Base-by-base conservation (phyloP, 2,888 invertebrate genomes). In the Hemaris fuciformis region DNA sequence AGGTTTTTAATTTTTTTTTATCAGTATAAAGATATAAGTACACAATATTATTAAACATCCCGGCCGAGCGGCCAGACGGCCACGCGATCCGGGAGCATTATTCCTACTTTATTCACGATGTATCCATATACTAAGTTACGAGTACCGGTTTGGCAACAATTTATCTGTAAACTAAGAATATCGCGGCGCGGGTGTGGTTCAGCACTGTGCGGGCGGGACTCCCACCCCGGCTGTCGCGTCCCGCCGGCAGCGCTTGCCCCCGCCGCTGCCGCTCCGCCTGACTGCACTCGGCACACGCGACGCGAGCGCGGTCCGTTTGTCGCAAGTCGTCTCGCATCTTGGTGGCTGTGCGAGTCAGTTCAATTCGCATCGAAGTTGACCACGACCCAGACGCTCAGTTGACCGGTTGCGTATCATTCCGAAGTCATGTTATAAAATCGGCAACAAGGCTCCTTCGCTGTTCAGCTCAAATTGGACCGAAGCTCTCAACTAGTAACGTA, bases 101-200 rank as follows among this genome's bases (percentile, higher is more conserved):
- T 74, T 79, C 73, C 88, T 90, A 89, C 84, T 75, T 87, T 89
- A 87, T 80, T 82, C 84, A 85, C 82, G 80, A 88, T 80, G 84
- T 89, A 88, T 84, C 84, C 84, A 88, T 85, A 84, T 88, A 84
- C 84, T 89, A 85, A 86, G 88, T 91, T 87, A 88, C 87, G 85
- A 84, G 80, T 88, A 88, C 84, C 80, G 85, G 86, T 91, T 92
- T 91, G 91, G 91, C 91, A 91, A 88, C 91, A 81, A 85, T 84
- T 86, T 83, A 79, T 85, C 78, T 84, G 86, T 88, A 87, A 86
- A 85, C 87, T 88, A 87, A 81, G 68, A 72, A 72, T 78, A 79
- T 77, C 71, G 71, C 75, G 79, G 72, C 76, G 74, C 74, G 76
- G 64, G 66, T 67, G 68, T 66, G 63, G 63, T 60, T n/a, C n/a